Evolutionary conservation across 2,113 vertebrate genomes (phyloP), one percentile per base, ranked within the genome.

Genomic region (Cyanoramphus novaezelandiae): DNA sequence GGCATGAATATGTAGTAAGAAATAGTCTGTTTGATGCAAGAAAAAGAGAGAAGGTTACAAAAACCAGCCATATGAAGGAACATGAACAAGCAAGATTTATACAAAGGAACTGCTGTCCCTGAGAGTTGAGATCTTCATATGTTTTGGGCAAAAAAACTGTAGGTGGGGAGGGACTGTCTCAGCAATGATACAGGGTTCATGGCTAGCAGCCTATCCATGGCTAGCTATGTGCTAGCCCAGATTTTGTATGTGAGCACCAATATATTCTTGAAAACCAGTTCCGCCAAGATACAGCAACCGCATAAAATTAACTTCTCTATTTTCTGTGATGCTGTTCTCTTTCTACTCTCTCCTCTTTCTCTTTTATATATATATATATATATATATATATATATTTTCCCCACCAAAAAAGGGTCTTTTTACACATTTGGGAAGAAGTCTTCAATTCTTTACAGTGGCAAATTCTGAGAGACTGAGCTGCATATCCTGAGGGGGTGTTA

Each of bases 401-500:
- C 8, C 4, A 4, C 3, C 7, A 14, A 13, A 6, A 27, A 17
- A 27, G 5, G 6, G 14, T 1, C 4, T 82, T 50, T 57, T 5
- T 50, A 18, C 46, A 25, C 10, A 2, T 50, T 79, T 67, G 17
- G 23, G 62, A 74, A 62, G n/a, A 76, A 82, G 24, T 70, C 15
- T 85, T 82, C 28, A 43, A 2, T 43, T 67, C 35, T 71, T 71
- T 47, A 23, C 25, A 37, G 41, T 47, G 31, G 25, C 76, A 88
- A 39, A 88, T 79, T 63, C 41, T 1, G 2, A 82, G 19, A 15
- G 17, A 70, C 23, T 49, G 35, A 69, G 27, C 23, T 70, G 50
- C 33, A 75, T 78, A 37, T 24, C 28, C 39, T 1, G 0, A 41
- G 13, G 9, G 4, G 4, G 0, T 2, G 2, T 19, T 35, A 69